Conservation (phyloP, 2,797 vertebrate genomes). For the Channa striata region DNA sequence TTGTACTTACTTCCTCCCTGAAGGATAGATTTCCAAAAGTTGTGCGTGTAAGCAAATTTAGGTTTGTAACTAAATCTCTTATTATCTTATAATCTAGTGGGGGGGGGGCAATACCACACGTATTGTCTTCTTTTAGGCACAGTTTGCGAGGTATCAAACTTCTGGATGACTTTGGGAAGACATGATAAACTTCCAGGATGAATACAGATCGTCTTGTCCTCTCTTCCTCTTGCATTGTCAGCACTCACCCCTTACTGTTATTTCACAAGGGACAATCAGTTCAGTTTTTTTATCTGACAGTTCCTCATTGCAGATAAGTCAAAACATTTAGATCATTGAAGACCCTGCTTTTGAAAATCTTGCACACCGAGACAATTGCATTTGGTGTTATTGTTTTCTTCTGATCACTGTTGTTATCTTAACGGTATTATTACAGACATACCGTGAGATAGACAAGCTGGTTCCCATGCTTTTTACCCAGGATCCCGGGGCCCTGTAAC, state of each 20-base stretch:
- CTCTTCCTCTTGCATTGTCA: constrained; percentile 52
- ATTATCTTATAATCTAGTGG: no score
- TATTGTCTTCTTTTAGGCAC: constrained; percentile 2
- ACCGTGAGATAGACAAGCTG: constrained; percentile 57
- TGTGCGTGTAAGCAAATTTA: constrained; percentile 17
- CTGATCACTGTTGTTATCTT: constrained; percentile 62
- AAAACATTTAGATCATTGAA: constrained; percentile 11
- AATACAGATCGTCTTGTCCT: constrained; percentile 30
- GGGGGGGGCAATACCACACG: constrained; percentile 1
- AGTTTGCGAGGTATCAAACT: not conserved
- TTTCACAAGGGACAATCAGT: constrained; percentile 45
- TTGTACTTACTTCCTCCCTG: constrained; percentile 65
- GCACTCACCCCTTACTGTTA: constrained; percentile 36
- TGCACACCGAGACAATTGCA: constrained; percentile 10
- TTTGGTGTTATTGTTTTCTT: constrained; percentile 42
- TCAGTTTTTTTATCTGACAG: constrained; percentile 28
- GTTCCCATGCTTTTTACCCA: constrained; percentile 76
- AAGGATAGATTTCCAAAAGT: constrained; percentile 52
- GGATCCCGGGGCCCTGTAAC: constrained; percentile 76
- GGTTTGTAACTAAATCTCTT: constrained; percentile 29
- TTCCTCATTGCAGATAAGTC: not conserved
- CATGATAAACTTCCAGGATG: constrained; percentile 27
- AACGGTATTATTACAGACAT: constrained; percentile 67
- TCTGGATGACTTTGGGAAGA: constrained; percentile 17
- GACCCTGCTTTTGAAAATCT: not conserved